Conservation (phyloP, 2,888 invertebrate genomes). For the Agrotis exclamationis region DNA sequence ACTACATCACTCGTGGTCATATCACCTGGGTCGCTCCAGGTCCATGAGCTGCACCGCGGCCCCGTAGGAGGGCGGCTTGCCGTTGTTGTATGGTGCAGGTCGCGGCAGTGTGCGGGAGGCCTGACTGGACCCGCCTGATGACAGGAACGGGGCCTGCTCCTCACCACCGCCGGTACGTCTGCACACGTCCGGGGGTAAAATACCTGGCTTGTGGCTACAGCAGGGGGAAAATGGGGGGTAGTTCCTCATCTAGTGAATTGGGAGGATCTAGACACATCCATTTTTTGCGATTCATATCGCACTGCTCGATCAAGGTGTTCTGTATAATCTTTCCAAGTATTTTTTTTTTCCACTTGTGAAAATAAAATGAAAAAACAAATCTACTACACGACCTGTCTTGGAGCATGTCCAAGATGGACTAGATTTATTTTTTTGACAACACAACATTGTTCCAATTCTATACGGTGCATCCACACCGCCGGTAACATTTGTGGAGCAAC, state of each 20-base stretch:
- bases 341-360: no score
- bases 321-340: no score
- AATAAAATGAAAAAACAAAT: no score
- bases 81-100: conserved; percentile 93
- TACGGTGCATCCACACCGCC: no score
- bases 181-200: conserved; percentile 46
- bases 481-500: no score
- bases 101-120: conserved; percentile 89
- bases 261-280: not conserved
- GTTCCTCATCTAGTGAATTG: not conserved
- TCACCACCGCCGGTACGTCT: conserved; percentile 96
- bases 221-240: not conserved
- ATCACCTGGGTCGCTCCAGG: conserved; percentile 79
- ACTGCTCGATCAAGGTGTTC: no score
- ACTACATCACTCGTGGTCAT: accelerated
- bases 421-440: no score
- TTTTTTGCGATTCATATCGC: no score
- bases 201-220: not conserved
- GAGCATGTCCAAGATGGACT: no score
- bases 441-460: no score
- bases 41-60: conserved; percentile 92
- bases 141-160: conserved; percentile 96
- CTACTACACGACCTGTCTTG: no score
- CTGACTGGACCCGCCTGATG: conserved; percentile 88
- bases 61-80: conserved; percentile 90